Evolutionary conservation across 2,888 invertebrate species (phyloP).

Genomic region (Elysia crispata): DNA sequence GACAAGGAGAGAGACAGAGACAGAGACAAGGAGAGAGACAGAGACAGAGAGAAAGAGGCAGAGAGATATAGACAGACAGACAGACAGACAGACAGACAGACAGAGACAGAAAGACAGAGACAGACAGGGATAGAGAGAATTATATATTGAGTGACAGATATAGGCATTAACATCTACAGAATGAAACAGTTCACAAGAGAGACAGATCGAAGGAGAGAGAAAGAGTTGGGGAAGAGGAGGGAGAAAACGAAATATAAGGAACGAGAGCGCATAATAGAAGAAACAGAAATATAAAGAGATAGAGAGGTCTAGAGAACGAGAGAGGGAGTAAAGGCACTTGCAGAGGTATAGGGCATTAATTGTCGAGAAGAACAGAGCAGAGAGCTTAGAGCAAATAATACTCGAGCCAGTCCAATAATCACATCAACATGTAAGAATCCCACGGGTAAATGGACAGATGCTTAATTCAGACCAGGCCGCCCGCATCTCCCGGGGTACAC

Average conservation of each 20-base stretch:
- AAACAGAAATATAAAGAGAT: conserved; percentile 37
- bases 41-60: no score
- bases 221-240: conserved; percentile 14
- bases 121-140: no score
- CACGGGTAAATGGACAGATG: not conserved
- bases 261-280: no score
- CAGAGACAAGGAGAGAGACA: no score
- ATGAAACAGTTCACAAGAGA: conserved; percentile 10
- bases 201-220: conserved; percentile 29
- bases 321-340: not conserved
- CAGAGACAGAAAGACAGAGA: not conserved
- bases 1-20: no score
- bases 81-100: not conserved
- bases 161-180: not conserved
- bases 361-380: not conserved
- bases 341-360: not conserved
- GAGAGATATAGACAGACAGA: no score
- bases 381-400: no score
- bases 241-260: no score
- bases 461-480: not conserved
- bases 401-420: no score
- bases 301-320: not conserved
- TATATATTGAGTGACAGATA: not conserved
- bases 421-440: not conserved
- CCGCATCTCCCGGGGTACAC: conserved; percentile 47